A percentile compares a stretch with the other conserved stretches of the same genome.
Conservation (phyloP, 1,140 invertebrate genomes). For the Caerostris extrusa region DNA sequence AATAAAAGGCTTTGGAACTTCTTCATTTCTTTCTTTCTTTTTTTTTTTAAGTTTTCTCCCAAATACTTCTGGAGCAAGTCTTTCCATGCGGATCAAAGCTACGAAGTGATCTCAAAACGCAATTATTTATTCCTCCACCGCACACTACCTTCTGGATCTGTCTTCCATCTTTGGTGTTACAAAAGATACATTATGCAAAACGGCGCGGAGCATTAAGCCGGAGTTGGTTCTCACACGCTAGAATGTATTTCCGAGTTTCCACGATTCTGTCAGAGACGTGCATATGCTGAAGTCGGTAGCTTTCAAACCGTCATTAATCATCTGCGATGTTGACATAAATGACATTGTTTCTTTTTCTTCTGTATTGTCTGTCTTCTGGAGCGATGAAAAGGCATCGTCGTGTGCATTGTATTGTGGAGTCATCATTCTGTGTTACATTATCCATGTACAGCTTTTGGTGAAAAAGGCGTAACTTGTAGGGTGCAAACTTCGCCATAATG, state of each 20-base stretch:
- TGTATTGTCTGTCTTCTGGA: neutral
- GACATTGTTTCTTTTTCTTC: constrained; percentile 16
- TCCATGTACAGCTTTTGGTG: no score
- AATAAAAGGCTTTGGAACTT: neutral
- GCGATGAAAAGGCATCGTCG: no score
- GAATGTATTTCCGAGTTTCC: neutral
- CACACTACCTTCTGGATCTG: neutral
- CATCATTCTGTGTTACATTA: no score
- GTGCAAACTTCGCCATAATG: no score
- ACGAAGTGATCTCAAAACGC: neutral
- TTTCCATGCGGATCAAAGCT: neutral
- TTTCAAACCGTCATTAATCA: constrained; percentile 50
- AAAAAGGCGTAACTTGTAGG: no score
- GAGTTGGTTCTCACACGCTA: neutral
- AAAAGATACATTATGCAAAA: constrained; percentile 55
- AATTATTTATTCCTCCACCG: neutral
- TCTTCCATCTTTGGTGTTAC: constrained; percentile 34
- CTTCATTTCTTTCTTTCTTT: no score
- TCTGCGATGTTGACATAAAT: constrained; percentile 19
- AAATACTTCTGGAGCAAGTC: neutral
- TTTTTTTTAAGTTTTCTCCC: neutral
- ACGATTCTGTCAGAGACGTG: neutral
- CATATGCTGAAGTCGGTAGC: neutral
- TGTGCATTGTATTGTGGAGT: no score
- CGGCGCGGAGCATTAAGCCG: neutral